Base-by-base conservation (phyloP, 2,888 invertebrate genomes). In the Aradus depressus region DNA sequence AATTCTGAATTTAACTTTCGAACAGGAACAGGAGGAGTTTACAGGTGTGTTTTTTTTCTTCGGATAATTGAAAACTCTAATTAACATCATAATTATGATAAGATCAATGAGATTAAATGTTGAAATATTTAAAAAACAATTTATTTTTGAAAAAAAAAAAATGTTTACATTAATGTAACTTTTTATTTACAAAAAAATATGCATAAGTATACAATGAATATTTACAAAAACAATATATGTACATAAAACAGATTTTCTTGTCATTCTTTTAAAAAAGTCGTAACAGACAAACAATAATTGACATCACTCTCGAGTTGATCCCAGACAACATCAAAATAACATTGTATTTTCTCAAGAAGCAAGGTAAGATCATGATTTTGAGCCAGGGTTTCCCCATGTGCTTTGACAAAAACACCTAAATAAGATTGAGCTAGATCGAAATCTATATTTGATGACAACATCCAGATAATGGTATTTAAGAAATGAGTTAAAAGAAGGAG, bases 341-440 rank as follows among this genome's bases (percentile, higher is more conserved):
- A 70, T 59, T 79, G 76, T 0, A 87, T 69, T 16, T 72, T 68
- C 1, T 68, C 68, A 43, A 88, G 63, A 48, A 69, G 70, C 22
- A 71, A 66, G 19, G 75, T 68, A 39, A 87, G 67, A 34, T 71
- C 70, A 31, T 72, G 67, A 32, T 72, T 72, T 44, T 74, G 68
- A 0, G 76, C 72, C 45, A 87, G 72, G 4, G 70, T 63, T 53
- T 73, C 72, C 1, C 81, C 80, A 63, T 89, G 85, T 32, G 79
- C 75, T 68, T 92, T 92, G 26, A 97, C 68, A 68, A 91, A 93
- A 38, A 92, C 73, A 39, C 82, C 81, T 53, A 96, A 73, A 69
- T 93, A 96, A 0, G 93, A 81, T 65, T 95, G 89, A 0, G 83
- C 81, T 50, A 95, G 69, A 71, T 97, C 96, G 68, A 91, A 96